Conservation (phyloP, 2,888 invertebrate species). For the Parelbella ahira region DNA sequence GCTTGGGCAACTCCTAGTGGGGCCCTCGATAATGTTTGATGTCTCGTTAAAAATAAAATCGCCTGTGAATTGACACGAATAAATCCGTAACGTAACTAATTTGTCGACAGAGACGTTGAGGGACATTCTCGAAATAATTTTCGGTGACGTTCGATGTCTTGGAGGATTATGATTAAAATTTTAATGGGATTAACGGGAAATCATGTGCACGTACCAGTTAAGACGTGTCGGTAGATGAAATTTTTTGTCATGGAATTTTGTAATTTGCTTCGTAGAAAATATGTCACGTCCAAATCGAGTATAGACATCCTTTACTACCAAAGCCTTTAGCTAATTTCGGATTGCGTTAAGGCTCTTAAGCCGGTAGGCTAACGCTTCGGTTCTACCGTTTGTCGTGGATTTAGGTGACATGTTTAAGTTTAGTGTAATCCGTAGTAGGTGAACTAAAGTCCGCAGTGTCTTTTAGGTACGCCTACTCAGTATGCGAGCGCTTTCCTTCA, state of each 20-base stretch:
- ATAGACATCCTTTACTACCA: conserved; percentile 9
- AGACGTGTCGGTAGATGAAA: conserved; percentile 32
- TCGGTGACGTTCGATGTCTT: conserved; percentile 47
- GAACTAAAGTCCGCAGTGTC: conserved; percentile 71
- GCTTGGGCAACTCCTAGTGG: conserved; percentile 61
- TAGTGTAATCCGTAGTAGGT: conserved; percentile 73
- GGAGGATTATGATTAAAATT: conserved; percentile 61
- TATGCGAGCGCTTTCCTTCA: conserved; percentile 78
- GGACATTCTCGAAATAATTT: conserved; percentile 64
- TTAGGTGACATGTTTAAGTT: conserved; percentile 73
- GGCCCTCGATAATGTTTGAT: conserved; percentile 75
- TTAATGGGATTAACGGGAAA: conserved; percentile 63
- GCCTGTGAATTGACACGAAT: conserved; percentile 68
- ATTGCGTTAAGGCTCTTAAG: conserved; percentile 45
- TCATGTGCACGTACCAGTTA: conserved; percentile 28
- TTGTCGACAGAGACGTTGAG: conserved; percentile 67
- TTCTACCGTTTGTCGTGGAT: conserved; percentile 64
- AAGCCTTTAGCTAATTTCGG: conserved; percentile 21
- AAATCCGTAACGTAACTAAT: conserved; percentile 69
- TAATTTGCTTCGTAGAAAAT: conserved; percentile 3
- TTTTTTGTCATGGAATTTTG: conserved; percentile 32
- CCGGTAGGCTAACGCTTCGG: conserved; percentile 52
- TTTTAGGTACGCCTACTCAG: conserved; percentile 79
- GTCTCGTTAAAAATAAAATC: conserved; percentile 78
- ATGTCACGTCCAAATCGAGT: conserved; percentile 7